Evolutionary conservation across 2,888 invertebrate species (phyloP), one percentile per base, ranked within the genome.

Genomic region (Erynnis tages): DNA sequence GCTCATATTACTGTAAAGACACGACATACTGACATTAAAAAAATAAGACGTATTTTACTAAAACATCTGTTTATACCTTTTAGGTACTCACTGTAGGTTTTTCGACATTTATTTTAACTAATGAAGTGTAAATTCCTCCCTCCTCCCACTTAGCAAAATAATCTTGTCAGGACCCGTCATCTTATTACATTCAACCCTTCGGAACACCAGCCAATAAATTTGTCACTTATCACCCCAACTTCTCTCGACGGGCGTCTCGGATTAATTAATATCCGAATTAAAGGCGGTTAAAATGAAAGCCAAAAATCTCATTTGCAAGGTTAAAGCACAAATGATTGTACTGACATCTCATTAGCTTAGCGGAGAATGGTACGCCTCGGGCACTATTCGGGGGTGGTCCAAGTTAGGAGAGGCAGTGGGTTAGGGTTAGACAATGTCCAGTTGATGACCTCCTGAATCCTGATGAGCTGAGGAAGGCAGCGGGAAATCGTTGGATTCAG

Each of bases 271-370:
- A 76, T 69, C 63, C 73, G 71, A 74, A 80, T 67, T 78, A 82
- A 82, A 79, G 78, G 74, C 69, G 69, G 64, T 69, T 68, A 68
- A 77, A 84, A 81, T 80, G 74, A 79, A 79, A 82, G 79, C 84
- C 86, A 82, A 88, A 87, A 88, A 87, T 76, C 84, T 84, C 69
- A 77, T 76, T 71, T 71, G 73, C 80, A 79, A 86, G 85, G 82
- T 81, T 84, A 83, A 82, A 85, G 84, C 85, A 77, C 79, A 85
- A 87, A 88, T 88, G 84, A 86, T 88, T 87, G 84, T 85, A 82
- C 87, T 88, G 88, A 88, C 88, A 87, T 87, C 88, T 88, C 88
- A 88, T 88, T 88, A 88, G 86, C 86, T 85, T 83, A 84, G 82
- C 84, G 82, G 80, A 69, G 81, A 82, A 77, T 82, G 71, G 71